Base-by-base conservation (phyloP, 1,140 invertebrate genomes). In the Papilio xuthus region DNA sequence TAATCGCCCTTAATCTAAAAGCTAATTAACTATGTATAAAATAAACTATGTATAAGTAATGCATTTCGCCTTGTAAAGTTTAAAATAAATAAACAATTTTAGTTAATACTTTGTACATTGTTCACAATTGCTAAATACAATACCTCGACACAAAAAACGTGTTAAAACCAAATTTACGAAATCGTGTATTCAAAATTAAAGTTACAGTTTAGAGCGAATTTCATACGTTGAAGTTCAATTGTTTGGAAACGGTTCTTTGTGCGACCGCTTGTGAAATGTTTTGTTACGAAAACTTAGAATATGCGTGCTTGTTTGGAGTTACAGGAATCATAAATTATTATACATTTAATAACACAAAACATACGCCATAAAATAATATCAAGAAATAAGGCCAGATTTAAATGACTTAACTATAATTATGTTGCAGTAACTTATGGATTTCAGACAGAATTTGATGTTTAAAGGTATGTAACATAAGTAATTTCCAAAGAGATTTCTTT, bases 191-290 rank as follows among this genome's bases (percentile, higher is more conserved):
- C 70, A 60, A 73, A 50, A 47, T 73, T 71, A 7, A 71, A 73
- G 71, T 47, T 70, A 60, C 32, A 71, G 70, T 50, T 80, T 42
- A 63, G 69, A 41, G n/a, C 75, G 74, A 26, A 77, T 23, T 63
- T 20, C n/a, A 73, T 73, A 79, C 42, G 72, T 60, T 80, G 78
- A 80, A 81, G 83, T 78, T 82, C 80, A 85, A 82, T 85, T 80
- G 83, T 81, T 83, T 79, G 83, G 81, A 85, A 85, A 82, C 78
- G 32, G 73, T 63, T 78, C 80, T 85, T 83, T 85, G 81, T 82
- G 81, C 73, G 53, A 53, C 56, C 56, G 67, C 41, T 76, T 76
- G 74, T 76, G 50, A 32, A 76, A 60, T 56, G 53, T 76, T 47
- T 76, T 63, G 50, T 76, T 76, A 76, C 50, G 26, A 26, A 71